Percentiles rank a stretch among this genome's conserved stretches.
phyloP scores from a whole-genome alignment of 2,797 vertebrate species.

The Buphagus erythrorhynchus region DNA sequence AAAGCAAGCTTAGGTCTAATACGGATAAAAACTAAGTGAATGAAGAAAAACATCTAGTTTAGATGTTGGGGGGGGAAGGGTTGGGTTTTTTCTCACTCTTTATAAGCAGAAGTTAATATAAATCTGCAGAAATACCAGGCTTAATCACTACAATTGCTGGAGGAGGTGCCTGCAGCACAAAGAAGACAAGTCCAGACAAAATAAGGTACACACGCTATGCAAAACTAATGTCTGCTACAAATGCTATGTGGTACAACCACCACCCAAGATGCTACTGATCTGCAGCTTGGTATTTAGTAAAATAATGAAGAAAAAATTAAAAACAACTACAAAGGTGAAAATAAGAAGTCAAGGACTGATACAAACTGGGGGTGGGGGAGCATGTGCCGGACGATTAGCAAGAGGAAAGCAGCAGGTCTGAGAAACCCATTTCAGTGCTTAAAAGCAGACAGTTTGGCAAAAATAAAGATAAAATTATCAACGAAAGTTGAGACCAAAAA shows the following conservation, averaged over 20 bases:
- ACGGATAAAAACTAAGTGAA: constrained; percentile 6
- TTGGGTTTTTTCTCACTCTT: not conserved
- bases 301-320: constrained; percentile 42
- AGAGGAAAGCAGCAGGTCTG: not conserved
- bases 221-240: constrained; percentile 41
- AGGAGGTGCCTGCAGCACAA: constrained; percentile 59
- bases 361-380: not conserved
- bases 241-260: constrained; percentile 48
- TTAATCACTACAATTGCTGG: constrained; percentile 63
- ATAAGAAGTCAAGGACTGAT: not conserved
- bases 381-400: fast-evolving
- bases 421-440: not conserved
- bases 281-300: constrained; percentile 26
- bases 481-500: not conserved
- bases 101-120: constrained; percentile 56
- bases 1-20: constrained; percentile 14
- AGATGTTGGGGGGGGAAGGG: not conserved
- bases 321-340: constrained; percentile 12
- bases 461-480: not conserved
- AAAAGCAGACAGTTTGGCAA: not conserved
- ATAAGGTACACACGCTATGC: constrained; percentile 39
- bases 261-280: constrained; percentile 64
- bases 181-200: constrained; percentile 63
- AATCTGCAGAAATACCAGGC: constrained; percentile 64
- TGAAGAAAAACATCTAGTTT: constrained; percentile 41